These are phyloP conservation scores for Lingula anatina DNA, from an alignment of 2,888 invertebrate species.

Conservation along the genomic window DNA sequence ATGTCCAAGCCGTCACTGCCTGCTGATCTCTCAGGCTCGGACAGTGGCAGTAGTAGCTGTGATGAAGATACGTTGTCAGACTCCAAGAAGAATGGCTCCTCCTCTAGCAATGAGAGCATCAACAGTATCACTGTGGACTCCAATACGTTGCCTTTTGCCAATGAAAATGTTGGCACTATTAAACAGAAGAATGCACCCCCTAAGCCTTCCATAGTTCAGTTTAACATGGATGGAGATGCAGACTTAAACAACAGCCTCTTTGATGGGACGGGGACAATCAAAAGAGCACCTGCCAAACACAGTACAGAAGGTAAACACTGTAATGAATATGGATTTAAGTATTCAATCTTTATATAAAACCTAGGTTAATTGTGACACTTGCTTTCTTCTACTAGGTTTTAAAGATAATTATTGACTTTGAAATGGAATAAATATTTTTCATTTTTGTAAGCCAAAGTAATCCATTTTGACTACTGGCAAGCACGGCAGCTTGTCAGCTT, in stretches of 20 bases:
- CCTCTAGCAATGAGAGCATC: conserved; percentile 26
- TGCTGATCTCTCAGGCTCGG: not conserved
- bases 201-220: conserved; percentile 38
- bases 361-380: too few species aligned
- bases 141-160: conserved; percentile 83
- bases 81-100: conserved; percentile 15
- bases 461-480: too few species aligned
- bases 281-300: conserved; percentile 14
- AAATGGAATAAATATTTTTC: too few species aligned
- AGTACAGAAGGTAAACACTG: conserved; percentile 12
- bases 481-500: too few species aligned
- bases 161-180: conserved; percentile 97
- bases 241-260: conserved; percentile 17
- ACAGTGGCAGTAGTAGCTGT: conserved; percentile 3
- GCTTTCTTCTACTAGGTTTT: too few species aligned
- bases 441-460: too few species aligned
- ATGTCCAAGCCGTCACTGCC: not conserved
- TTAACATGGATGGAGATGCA: conserved; percentile 14
- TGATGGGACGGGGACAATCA: conserved; percentile 16
- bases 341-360: too few species aligned
- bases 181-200: conserved; percentile 64
- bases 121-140: conserved; percentile 75
- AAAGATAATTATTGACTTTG: too few species aligned
- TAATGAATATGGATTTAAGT: too few species aligned
- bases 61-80: not conserved